Base-by-base conservation (phyloP, 2,113 vertebrate species). In the Blennius ocellaris region DNA sequence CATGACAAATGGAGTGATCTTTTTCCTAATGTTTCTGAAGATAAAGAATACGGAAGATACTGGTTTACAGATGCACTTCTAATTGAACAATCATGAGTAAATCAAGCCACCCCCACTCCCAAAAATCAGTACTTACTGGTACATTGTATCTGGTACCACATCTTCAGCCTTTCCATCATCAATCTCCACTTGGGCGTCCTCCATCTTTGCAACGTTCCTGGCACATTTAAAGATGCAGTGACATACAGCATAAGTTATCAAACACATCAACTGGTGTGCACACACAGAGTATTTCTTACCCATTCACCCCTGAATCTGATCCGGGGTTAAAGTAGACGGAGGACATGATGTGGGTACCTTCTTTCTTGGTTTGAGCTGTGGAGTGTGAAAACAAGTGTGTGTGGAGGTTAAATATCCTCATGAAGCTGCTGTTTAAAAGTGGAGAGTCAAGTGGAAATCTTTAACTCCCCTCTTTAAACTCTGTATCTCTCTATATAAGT, bases 81-180 rank as follows among this genome's bases (percentile, higher is more conserved):
- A 30, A 30, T 30, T 30, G 21, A 30, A 30, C 21, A 30, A 30
- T 30, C 21, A 30, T 30, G 21, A 30, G 21, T 30, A 30, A 30
- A 30, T 30, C 21, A n/a, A n/a, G n/a, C n/a, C n/a, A n/a, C n/a
- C n/a, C n/a, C n/a, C n/a, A n/a, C n/a, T n/a, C n/a, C n/a, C n/a
- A 30, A 30, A 30, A 30, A 30, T 7, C 1, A 3, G 4, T 30
- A 91, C 96, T 93, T 92, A 97, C 96, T 91, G 79, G 70, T 83
- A 89, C 84, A 90, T 85, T 0, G 87, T 95, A 85, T 94, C 86
- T 5, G 92, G 89, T 36, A 90, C 76, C 9, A 67, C 45, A 16
- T 11, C 78, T 7, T 95, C 90, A 41, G 93, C 87, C 64, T 92
- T 68, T 12, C 96, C 96, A 87, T 97, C 93, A 82, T 97, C 96